Base-by-base conservation (phyloP, 1,140 invertebrate species). In the Mycetomoellerius zeteki region DNA sequence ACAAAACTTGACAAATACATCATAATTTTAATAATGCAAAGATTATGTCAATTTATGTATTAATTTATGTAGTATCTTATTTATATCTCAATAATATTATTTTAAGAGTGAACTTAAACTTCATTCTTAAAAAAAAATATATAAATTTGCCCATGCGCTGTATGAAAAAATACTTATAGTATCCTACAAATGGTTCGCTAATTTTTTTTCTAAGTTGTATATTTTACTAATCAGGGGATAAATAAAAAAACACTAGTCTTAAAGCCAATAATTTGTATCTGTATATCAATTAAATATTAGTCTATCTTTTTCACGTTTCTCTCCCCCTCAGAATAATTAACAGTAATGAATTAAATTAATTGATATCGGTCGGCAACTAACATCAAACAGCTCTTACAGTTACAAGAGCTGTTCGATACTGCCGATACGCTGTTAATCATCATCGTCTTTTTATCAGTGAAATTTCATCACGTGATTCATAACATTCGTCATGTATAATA, bases 301-400 rank as follows among this genome's bases (percentile, higher is more conserved):
- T 7, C 12, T 27, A 21, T 21, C 21, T 78, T 47, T 8, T 64
- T 2, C 16, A 54, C 14, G n/a, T 47, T 65, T 43, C 37, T 43
- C 37, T 43, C 8, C 10, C 3, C 3, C 3, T 12, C 24, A 10
- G 12, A 47, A 72, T 82, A 82, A 82, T 72, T 47, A 82, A 82
- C 24, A 24, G 21, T 47, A 71, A 81, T 56, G 67, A 72, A 12
- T 47, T 12, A 47, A 60, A 73, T 72, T 82, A 82, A 82, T 82
- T 47, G 54, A 82, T 72, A 47, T 6, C 3, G 16, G 12, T 14
- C 52, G 50, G 33, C 21, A 21, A 19, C 33, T 72, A 82, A 84
- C 54, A 84, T 73, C 6, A 27, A 60, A 84, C 21, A 43, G 69
- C 37, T 84, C 37, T 62, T 84, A 84, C 24, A 58, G 10, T 72